phyloP scores from a whole-genome alignment of 2,888 invertebrate genomes.

The Melitaea athalia region DNA sequence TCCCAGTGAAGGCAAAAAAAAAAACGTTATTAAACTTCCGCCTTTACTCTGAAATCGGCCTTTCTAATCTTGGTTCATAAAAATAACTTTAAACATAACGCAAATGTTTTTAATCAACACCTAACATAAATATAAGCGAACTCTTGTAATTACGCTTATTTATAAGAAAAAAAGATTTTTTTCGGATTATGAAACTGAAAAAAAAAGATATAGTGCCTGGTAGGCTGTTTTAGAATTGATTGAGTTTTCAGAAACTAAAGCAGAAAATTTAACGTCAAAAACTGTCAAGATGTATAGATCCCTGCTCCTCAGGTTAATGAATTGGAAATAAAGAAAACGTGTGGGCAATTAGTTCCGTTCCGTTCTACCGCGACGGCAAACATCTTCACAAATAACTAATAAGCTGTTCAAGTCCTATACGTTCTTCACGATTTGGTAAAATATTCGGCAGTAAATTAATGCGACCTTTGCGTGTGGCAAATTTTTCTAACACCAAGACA shows the following conservation, averaged over 20 bases:
- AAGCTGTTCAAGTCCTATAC: not conserved
- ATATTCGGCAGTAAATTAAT: conserved; percentile 7
- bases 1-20: not conserved
- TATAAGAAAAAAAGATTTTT: conserved; percentile 25
- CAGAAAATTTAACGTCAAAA: conserved; percentile 12
- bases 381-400: conserved; percentile 6
- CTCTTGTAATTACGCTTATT: conserved; percentile 11
- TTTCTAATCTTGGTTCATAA: not conserved
- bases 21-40: not conserved
- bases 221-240: not conserved
- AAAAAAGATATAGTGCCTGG: not conserved
- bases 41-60: not conserved
- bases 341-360: not conserved
- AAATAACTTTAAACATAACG: not conserved
- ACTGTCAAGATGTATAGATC: not conserved
- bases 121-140: not conserved
- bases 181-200: conserved; percentile 25
- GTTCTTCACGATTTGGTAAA: not conserved
- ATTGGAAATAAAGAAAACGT: conserved; percentile 18
- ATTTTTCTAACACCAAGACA: conserved; percentile 37
- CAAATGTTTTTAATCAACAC: not conserved
- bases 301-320: conserved; percentile 14
- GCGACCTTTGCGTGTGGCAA: conserved; percentile 41
- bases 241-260: conserved; percentile 4
- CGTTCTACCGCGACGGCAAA: not conserved